Base-by-base conservation (phyloP, 1,140 invertebrate species). In the Neelides sp. region DNA sequence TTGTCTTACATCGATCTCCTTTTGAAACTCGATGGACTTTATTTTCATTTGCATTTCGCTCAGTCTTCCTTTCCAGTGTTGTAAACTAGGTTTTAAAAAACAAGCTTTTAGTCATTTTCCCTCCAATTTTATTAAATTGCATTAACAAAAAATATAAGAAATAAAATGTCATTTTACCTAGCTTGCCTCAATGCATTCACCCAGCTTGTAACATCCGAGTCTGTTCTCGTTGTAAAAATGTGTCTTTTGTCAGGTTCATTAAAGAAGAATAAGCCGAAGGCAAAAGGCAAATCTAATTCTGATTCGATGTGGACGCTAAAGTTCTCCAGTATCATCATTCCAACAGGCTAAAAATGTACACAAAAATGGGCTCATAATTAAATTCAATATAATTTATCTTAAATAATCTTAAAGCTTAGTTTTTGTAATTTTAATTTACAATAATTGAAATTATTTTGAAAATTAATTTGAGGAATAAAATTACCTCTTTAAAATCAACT, bases 261-360 rank as follows among this genome's bases (percentile, higher is more conserved):
- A 56, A 73, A 71, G 64, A 70, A 80, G 20, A 72, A 71, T 61
- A 80, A 74, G 36, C 75, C 78, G 66, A 82, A 81, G 23, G 76
- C 76, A 66, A 80, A 80, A 34, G 73, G 74, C 59, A 75, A 72
- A 54, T 74, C 76, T 10, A 69, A 66, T 13, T 66, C 70, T 45
- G 70, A 67, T 61, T 81, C 79, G 62, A 72, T 69, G 60, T 78
- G 75, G 47, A 81, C 73, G 45, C 68, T 72, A 58, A 72, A 77
- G 63, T 80, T 79, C 64, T 82, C 80, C 55, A 82, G 65, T 26
- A 82, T 68, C 65, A 82, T 76, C 12, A 80, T 73, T 39, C 79
- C 79, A 48, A 73, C 70, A 20, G 79, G 78, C 62, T 76, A 71
- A 13, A 61, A 61, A 35, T 54, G 34, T 32, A 42, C 23, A 15